phyloP scores from a whole-genome alignment of 1,140 invertebrate genomes.

The Euschistus heros region DNA sequence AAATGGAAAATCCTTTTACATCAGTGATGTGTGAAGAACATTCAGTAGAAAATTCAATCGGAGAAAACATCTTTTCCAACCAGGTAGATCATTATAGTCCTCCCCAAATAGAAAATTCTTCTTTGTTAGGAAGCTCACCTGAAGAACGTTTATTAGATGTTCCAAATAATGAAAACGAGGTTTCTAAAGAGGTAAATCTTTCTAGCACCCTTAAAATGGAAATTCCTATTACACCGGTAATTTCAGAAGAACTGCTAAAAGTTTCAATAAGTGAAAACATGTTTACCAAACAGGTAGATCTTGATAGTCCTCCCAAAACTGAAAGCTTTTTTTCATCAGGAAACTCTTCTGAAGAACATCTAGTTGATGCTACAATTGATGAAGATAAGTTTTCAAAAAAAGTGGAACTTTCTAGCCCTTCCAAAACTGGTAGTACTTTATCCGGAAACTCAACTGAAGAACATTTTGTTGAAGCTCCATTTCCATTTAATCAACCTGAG shows the following conservation, averaged over 20 bases:
- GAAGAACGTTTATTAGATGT: background rate
- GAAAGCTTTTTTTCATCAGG: background rate
- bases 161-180: background rate
- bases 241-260: background rate
- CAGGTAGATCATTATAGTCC: too few relatives aligned
- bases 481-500: background rate
- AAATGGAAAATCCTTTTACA: background rate
- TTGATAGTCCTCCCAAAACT: too few relatives aligned
- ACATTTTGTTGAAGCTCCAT: background rate
- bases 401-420: too few relatives aligned
- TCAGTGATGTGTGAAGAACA: background rate
- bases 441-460: background rate
- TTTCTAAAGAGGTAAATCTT: too few relatives aligned
- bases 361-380: background rate
- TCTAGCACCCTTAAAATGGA: background rate
- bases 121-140: background rate
- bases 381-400: too few relatives aligned
- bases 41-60: background rate
- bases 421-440: background rate
- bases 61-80: too few relatives aligned
- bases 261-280: too few relatives aligned
- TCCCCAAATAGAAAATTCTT: too few relatives aligned
- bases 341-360: background rate
- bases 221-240: background rate
- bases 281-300: too few relatives aligned